Base-by-base conservation (phyloP, 2,113 vertebrate species). In the Lagopus muta region DNA sequence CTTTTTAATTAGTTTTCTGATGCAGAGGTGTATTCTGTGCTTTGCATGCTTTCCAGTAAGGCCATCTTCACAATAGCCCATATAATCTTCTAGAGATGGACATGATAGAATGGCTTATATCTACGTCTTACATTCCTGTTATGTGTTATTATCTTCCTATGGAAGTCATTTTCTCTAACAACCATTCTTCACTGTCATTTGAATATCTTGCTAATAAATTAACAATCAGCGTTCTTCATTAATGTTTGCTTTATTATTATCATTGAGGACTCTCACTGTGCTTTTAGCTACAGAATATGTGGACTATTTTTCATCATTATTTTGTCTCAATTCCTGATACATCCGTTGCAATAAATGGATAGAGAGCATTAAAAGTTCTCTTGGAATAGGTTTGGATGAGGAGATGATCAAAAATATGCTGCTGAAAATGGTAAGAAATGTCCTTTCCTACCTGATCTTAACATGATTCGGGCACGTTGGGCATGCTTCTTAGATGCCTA, bases 1-100 rank as follows among this genome's bases (percentile, higher is more conserved):
- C 34, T 75, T 81, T 92, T 95, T 84, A 88, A 96, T 92, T 82
- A 77, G 54, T n/a, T 88, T 90, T 42, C 57, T 18, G 8, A 85
- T 34, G 57, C 45, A 83, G 77, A 73, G n/a, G 13, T 76, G 52
- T 48, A 78, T 71, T 70, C 67, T 81, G 18, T 38, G 18, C 86
- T 90, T 67, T 42, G 11, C 19, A 6, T 22, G 22, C 34, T 81
- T 86, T 89, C n/a, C 48, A 74, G 13, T 71, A 83, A 92, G 72
- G 85, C 89, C 47, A 24, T 88, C 66, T 73, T 40, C 61, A 65
- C 60, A 86, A 21, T 5, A 38, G 76, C 70, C 78, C 20, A 2
- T 32, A 14, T 6, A 43, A n/a, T 11, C 11, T 90, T 6, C 47
- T 19, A 8, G 65, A 65, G 73, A 75, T 65, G 86, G 76, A 54